Base-by-base conservation (phyloP, 2,113 vertebrate species). In the Tapirus terrestris region DNA sequence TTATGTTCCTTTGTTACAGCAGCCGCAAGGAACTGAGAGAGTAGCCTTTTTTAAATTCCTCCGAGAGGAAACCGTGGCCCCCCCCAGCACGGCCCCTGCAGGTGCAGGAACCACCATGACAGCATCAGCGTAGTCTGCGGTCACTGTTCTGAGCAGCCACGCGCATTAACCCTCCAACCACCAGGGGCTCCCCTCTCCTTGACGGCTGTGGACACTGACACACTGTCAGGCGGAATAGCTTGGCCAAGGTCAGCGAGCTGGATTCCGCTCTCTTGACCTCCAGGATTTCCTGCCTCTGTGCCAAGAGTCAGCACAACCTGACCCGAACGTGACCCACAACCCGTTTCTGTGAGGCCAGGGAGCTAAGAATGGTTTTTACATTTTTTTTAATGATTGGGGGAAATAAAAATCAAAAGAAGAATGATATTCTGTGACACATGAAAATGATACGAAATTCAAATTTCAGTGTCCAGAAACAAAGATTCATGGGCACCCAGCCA, bases 41-140 rank as follows among this genome's bases (percentile, higher is more conserved):
- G 51, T 8, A 29, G 61, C 31, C 31, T 60, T 70, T 39, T 36
- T 51, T 25, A 60, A 60, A 13, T 13, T n/a, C 61, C 48, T 67
- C 58, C 16, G 8, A 65, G 13, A 53, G 48, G 80, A 68, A 63
- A 8, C 20, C 43, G 1, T 4, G 63, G 3, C 48, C 29, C 51
- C 17, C 21, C 63, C 0, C 36, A 20, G 20, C 27, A 27, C 4
- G 12, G 0, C 16, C 20, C 39, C 39, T 7, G 14, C 18, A 67
- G 48, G n/a, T 10, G 7, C n/a, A 2, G 17, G 31, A 6, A 29
- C 31, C 39, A 12, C 21, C 9, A 73, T 4, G 5, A 7, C 0
- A 48, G 36, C 9, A 61, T 45, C 16, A 1, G 18, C 31, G 27
- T 48, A 6, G 6, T 36, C 33, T 2, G 3, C 2, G 23, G 10